Conservation (phyloP, 2,113 vertebrate genomes). For the Pica pica region DNA sequence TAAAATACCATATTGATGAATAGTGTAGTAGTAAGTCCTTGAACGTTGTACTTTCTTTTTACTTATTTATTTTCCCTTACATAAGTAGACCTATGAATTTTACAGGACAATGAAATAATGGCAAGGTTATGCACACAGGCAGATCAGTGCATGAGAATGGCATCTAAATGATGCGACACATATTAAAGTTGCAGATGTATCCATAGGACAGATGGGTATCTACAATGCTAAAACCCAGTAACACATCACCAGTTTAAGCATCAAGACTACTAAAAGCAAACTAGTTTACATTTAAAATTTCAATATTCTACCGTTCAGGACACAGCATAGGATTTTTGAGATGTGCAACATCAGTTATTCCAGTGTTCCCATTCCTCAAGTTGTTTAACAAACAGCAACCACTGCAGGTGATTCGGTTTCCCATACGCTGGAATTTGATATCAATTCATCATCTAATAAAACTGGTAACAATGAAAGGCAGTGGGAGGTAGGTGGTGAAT, state of each 20-base stretch:
- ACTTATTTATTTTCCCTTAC: not conserved
- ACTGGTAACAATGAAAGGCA: not conserved
- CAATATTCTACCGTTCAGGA: not conserved
- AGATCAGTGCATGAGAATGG: not conserved
- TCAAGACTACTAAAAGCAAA: not conserved
- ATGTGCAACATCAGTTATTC: not conserved
- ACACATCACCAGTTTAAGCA: not conserved
- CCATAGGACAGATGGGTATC: not conserved
- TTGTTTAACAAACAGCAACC: not conserved
- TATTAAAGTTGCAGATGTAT: not conserved
- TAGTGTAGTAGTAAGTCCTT: not conserved
- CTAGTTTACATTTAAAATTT: not conserved
- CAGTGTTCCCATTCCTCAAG: not conserved
- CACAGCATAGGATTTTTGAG: not conserved
- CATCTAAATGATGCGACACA: not conserved
- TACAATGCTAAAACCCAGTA: not conserved
- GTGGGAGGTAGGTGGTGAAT: not conserved
- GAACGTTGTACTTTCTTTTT: not conserved
- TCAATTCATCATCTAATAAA: not conserved
- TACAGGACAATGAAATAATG: not conserved
- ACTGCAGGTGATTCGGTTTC: not conserved
- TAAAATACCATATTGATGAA: not conserved
- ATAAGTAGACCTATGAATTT: not conserved
- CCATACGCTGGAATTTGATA: not conserved
- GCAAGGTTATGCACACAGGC: not conserved